Evolutionary conservation across 2,113 vertebrate genomes (phyloP), one percentile per base, ranked within the genome.

Genomic region (Centropristis striata): DNA sequence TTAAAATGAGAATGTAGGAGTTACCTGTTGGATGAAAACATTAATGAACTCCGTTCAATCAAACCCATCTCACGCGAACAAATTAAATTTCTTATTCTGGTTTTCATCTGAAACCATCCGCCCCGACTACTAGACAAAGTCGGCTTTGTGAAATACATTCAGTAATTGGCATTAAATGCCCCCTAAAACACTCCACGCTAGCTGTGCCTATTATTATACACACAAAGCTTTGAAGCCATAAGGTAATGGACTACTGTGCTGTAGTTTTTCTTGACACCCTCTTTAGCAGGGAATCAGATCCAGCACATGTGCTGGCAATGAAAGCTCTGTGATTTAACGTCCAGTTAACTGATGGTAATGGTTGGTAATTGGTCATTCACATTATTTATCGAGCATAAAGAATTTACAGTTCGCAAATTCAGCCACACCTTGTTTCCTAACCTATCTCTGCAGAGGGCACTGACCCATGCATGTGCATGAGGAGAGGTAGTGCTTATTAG

Each of bases 321-420:
- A 78, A 85, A 76, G 58, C 18, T 20, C 18, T 41, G 44, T 78
- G 80, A 86, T 70, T 87, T 80, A 83, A 28, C 6, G 13, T 83
- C 36, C 60, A 73, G 63, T 51, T 83, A 71, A 75, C 46, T 79
- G 70, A 77, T 3, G 20, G 53, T 70, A 71, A 73, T 83, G 54
- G 42, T 15, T 28, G 44, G 50, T 64, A 87, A 76, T 53, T 83
- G 77, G 86, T 81, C 60, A 59, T 25, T 86, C 23, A 49, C 16
- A 1, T 84, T 60, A 77, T 85, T 90, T 83, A 87, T 76, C 8
- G 21, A 80, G 73, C 72, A 39, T 81, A 66, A 49, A 18, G 18
- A 25, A 77, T 60, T 66, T 63, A 60, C 27, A 69, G 32, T 81
- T 79, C 78, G 25, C 59, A 74, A 74, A 68, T 51, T 57, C 70